These are phyloP conservation scores for Melanostigma gelatinosum DNA, from an alignment of 2,113 vertebrate species.

Conservation along the genomic window DNA sequence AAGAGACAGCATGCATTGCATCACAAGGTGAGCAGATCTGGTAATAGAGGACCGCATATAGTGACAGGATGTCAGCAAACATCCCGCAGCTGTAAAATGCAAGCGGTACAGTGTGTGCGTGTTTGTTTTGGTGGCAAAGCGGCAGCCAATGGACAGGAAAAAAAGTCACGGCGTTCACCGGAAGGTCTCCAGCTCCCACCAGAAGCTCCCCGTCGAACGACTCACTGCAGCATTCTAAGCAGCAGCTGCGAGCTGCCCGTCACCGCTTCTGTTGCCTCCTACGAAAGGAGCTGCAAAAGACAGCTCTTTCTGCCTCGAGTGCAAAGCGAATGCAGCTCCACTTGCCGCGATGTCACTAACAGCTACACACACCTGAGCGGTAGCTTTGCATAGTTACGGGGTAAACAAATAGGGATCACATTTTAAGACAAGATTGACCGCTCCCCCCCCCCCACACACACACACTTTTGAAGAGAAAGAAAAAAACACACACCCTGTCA, in stretches of 20 bases:
- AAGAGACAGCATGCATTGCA: background rate
- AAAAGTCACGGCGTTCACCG: conserved; percentile 12
- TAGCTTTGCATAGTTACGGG: background rate
- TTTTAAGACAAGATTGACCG: background rate
- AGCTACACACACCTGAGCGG: background rate
- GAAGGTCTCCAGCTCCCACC: conserved; percentile 46
- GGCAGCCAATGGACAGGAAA: conserved; percentile 38
- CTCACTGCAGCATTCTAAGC: conserved; percentile 43
- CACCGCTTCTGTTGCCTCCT: conserved; percentile 29
- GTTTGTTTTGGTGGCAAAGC: conserved; percentile 12
- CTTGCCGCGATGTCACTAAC: background rate
- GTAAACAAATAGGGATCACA: background rate
- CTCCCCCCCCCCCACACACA: no score
- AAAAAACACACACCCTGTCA: background rate
- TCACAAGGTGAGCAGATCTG: background rate
- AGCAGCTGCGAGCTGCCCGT: conserved; percentile 48
- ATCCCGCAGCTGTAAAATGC: conserved; percentile 10
- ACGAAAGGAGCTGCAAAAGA: conserved; percentile 47
- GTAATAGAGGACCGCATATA: background rate
- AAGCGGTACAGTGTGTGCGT: background rate
- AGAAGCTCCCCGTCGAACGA: conserved; percentile 51
- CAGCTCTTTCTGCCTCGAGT: conserved; percentile 33
- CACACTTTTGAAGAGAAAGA: background rate
- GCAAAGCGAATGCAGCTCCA: conserved; percentile 21
- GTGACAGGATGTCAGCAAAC: background rate